Conservation (phyloP, 2,888 invertebrate genomes). For the Caenorhabditis sp. region DNA sequence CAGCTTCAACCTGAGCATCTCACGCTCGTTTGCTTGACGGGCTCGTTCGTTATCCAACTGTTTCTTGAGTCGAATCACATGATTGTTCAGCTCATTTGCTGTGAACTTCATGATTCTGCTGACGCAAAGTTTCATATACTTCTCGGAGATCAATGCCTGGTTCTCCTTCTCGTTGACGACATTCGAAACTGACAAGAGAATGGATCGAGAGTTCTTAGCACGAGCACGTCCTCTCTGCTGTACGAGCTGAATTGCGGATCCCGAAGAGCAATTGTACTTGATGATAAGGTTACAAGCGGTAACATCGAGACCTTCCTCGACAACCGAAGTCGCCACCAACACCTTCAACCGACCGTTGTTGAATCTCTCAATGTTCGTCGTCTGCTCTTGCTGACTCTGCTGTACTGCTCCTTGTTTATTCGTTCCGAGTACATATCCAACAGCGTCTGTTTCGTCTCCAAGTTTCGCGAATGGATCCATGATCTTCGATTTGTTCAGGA, state of each 20-base stretch:
- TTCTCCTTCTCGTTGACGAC: conserved; percentile 71
- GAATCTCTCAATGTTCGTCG: conserved; percentile 64
- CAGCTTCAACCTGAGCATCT: background rate
- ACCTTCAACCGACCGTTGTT: conserved; percentile 67
- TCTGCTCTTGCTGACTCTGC: conserved; percentile 57
- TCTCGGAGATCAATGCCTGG: conserved; percentile 61
- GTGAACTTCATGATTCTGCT: conserved; percentile 35
- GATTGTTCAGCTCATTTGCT: conserved; percentile 10
- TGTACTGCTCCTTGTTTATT: conserved; percentile 51
- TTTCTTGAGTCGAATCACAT: background rate
- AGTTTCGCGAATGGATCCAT: conserved; percentile 19
- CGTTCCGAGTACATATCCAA: conserved; percentile 59
- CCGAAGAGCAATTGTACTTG: conserved; percentile 78
- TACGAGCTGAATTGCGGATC: conserved; percentile 75
- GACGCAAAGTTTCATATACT: conserved; percentile 47
- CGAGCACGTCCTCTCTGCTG: conserved; percentile 78
- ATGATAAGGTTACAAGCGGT: conserved; percentile 81
- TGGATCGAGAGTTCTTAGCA: conserved; percentile 73
- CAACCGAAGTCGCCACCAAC: conserved; percentile 80
- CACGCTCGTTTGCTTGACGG: background rate
- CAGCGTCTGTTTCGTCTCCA: background rate
- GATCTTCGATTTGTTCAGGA: conserved; percentile 50
- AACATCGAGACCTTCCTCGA: conserved; percentile 82
- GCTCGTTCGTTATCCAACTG: conserved; percentile 1
- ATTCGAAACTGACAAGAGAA: conserved; percentile 74